Evolutionary conservation across 2,113 vertebrate genomes (phyloP).

Genomic region (Indicator indicator): DNA sequence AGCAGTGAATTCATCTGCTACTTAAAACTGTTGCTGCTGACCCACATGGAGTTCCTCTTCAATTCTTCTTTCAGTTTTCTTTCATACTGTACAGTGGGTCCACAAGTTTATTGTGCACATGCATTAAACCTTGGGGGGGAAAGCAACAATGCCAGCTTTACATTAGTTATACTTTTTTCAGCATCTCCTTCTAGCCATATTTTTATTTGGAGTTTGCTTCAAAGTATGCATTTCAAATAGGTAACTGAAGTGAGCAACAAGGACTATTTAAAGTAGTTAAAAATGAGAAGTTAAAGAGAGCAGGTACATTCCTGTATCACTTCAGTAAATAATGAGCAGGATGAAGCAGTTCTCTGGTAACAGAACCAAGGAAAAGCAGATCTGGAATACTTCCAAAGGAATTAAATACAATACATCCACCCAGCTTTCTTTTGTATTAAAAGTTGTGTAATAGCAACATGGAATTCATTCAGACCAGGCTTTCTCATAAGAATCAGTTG

Average conservation of each 20-base stretch:
- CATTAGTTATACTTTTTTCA: conserved; percentile 39
- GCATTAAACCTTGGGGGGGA: conserved; percentile 83
- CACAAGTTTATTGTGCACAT: conserved; percentile 87
- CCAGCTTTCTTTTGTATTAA: not conserved
- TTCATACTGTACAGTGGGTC: conserved; percentile 88
- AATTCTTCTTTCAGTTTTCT: conserved; percentile 78
- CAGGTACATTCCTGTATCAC: not conserved
- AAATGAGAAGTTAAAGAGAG: not conserved
- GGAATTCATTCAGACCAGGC: not conserved
- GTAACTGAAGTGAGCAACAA: not conserved
- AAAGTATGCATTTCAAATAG: not conserved
- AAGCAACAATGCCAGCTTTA: conserved; percentile 72
- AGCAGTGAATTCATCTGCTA: conserved; percentile 70
- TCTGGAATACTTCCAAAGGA: not conserved
- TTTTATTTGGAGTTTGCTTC: conserved; percentile 22
- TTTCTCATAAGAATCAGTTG: not conserved
- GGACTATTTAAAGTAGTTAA: not conserved
- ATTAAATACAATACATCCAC: not conserved
- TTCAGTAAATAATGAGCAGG: not conserved
- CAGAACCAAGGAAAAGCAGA: not conserved
- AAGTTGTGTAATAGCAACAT: not conserved
- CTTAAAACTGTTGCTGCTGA: conserved; percentile 66
- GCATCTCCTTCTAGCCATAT: not conserved
- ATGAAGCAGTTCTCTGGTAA: not conserved
- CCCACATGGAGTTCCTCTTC: conserved; percentile 68